Evolutionary conservation across 2,797 vertebrate species (phyloP).

Genomic region (Aldrovandia affinis): DNA sequence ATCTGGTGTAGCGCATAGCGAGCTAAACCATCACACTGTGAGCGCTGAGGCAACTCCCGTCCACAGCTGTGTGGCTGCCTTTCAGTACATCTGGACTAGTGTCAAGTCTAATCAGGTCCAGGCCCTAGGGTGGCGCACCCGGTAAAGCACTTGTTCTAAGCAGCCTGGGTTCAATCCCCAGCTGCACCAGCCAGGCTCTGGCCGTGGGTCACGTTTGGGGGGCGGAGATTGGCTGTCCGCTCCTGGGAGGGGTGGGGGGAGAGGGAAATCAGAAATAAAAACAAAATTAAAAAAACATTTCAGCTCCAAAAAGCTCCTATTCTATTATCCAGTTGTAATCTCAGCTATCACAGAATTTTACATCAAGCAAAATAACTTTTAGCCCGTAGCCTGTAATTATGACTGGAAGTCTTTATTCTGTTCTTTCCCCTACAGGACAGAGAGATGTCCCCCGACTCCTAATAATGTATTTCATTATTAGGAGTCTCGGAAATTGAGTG

Average conservation of each 20-base stretch:
- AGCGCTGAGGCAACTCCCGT: not conserved
- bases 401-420: slow-evolving; percentile 51
- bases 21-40: not conserved
- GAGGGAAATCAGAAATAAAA: no score
- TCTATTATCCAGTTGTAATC: not conserved
- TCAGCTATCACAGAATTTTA: not conserved
- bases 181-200: no score
- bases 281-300: not conserved
- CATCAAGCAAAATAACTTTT: not conserved
- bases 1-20: not conserved
- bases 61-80: not conserved
- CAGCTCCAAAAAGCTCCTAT: not conserved
- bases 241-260: no score
- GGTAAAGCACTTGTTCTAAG: no score
- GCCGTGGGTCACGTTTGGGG: no score
- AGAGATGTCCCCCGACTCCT: not conserved
- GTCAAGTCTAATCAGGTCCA: no score
- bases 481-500: no score
- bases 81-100: no score
- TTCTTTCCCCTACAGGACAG: slow-evolving; percentile 28
- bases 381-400: slow-evolving; percentile 59
- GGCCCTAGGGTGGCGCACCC: no score
- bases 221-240: no score
- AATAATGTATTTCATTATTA: not conserved
- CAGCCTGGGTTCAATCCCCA: no score